phyloP scores from a whole-genome alignment of 35 echinoderm and acorn worm species.

The Patiria miniata region DNA sequence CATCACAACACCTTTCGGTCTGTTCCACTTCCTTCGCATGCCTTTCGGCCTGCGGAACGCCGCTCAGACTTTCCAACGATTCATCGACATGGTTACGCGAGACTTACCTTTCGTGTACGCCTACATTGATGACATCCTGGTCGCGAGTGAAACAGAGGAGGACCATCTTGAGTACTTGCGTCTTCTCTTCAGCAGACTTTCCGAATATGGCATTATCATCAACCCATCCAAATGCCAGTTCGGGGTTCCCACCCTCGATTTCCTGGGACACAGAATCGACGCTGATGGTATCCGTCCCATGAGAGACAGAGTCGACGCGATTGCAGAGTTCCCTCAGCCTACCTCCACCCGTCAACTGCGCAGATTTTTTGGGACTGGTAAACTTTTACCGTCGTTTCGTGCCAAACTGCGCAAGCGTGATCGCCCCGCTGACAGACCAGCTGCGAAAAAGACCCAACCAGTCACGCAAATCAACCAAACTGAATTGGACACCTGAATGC shows the following conservation, averaged over 20 bases:
- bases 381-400: constrained; percentile 38
- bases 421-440: constrained; percentile 55
- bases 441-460: too few relatives aligned
- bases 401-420: neutral
- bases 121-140: constrained; percentile 34
- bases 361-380: constrained; percentile 47
- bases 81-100: constrained; percentile 34
- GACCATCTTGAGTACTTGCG: neutral
- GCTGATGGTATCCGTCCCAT: constrained; percentile 31
- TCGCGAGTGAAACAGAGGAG: neutral
- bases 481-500: too few relatives aligned
- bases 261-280: constrained; percentile 44
- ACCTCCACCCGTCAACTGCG: constrained; percentile 39
- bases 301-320: constrained; percentile 29
- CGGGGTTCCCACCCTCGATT: neutral
- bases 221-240: constrained; percentile 54
- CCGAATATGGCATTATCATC: constrained; percentile 50
- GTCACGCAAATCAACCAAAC: too few relatives aligned
- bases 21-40: constrained; percentile 13
- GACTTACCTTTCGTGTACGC: constrained; percentile 37
- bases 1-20: constrained; percentile 29
- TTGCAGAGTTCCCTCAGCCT: constrained; percentile 47
- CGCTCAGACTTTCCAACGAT: constrained; percentile 49
- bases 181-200: constrained; percentile 20
- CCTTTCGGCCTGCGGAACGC: constrained; percentile 46